phyloP scores from a whole-genome alignment of 1,140 invertebrate genomes.

The Dendroctonus ponderosae region DNA sequence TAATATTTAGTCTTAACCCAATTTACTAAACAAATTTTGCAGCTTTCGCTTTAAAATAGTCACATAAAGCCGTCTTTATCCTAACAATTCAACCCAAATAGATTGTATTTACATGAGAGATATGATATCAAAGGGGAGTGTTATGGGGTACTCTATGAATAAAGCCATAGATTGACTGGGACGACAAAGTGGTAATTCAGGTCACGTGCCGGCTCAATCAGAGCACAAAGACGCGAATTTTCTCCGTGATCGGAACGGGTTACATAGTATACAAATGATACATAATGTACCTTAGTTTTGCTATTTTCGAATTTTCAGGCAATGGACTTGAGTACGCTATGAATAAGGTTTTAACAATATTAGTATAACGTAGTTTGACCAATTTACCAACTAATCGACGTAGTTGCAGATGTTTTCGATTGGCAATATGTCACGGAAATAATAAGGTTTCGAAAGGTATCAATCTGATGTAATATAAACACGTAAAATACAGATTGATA shows the following conservation, averaged over 20 bases:
- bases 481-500: no score
- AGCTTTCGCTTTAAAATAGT: slow-evolving; percentile 20
- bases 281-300: slow-evolving; percentile 17
- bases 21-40: slow-evolving; percentile 30
- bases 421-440: no score
- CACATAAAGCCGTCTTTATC: slow-evolving; percentile 26
- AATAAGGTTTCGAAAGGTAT: no score
- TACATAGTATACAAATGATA: slow-evolving; percentile 34
- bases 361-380: no score
- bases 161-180: slow-evolving; percentile 39
- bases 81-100: slow-evolving; percentile 27
- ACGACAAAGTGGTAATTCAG: slow-evolving; percentile 40
- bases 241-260: slow-evolving; percentile 44
- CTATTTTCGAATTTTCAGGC: background rate
- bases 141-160: slow-evolving; percentile 31
- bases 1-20: slow-evolving; percentile 13
- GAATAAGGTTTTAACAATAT: no score
- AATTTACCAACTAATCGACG: no score
- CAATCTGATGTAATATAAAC: no score
- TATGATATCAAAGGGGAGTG: slow-evolving; percentile 36
- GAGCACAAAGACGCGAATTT: slow-evolving; percentile 45
- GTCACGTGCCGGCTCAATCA: slow-evolving; percentile 47
- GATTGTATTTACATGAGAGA: slow-evolving; percentile 34
- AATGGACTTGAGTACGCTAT: background rate
- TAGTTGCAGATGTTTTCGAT: no score